A percentile compares a stretch with the other conserved stretches of the same genome.
Evolutionary conservation across 2,113 vertebrate genomes (phyloP).

Genomic region (Chaetodon trifascialis): DNA sequence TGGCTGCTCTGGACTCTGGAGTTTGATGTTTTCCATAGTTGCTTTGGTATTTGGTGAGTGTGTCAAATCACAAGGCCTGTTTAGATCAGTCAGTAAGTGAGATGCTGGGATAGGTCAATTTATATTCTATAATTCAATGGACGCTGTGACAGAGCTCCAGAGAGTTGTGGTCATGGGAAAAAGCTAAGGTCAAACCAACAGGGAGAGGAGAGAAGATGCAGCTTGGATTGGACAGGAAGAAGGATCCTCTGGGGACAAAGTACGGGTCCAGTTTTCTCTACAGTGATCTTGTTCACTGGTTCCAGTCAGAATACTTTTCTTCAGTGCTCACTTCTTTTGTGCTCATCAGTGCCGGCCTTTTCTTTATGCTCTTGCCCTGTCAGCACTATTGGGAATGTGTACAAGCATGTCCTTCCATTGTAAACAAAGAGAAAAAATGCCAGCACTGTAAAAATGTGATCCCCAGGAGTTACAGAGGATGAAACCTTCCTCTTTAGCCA

Average conservation of each 20-base stretch:
- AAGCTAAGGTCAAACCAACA: conserved; percentile 65
- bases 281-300: conserved; percentile 42
- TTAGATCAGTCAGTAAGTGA: conserved; percentile 40
- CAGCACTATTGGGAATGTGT: conserved; percentile 19
- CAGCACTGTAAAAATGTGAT: not conserved
- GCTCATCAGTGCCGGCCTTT: conserved; percentile 18
- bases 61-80: conserved; percentile 42
- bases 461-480: conserved; percentile 1
- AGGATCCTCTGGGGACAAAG: conserved; percentile 40
- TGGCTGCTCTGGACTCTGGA: not conserved
- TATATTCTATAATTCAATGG: conserved; percentile 50
- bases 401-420: conserved; percentile 6
- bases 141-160: conserved; percentile 38
- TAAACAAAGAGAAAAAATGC: conserved; percentile 24
- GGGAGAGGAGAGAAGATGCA: conserved; percentile 51
- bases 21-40: conserved; percentile 35
- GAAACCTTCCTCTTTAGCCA: not conserved
- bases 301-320: conserved; percentile 16
- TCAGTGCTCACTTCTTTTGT: conserved; percentile 1
- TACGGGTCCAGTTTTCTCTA: conserved; percentile 17
- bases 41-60: conserved; percentile 37
- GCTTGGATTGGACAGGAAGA: conserved; percentile 44
- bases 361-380: not conserved
- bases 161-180: conserved; percentile 79
- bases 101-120: conserved; percentile 51